Percentiles rank a stretch among this genome's conserved stretches.
Conservation (phyloP, 1,140 invertebrate genomes). For the Berghia stephanieae region DNA sequence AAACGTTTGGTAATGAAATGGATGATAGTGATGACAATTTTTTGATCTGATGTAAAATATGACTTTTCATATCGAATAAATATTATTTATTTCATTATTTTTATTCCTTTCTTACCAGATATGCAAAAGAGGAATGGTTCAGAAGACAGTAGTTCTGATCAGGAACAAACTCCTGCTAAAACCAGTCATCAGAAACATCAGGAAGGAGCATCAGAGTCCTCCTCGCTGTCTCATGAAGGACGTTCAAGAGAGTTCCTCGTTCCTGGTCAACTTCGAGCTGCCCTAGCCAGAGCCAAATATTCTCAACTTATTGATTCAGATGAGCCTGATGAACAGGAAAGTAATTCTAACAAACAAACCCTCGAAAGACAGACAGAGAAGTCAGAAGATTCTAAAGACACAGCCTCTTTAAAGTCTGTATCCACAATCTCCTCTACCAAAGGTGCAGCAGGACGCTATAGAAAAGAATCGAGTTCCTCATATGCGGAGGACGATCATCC, state of each 20-base stretch:
- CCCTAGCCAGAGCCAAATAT: constrained; percentile 52
- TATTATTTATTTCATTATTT: background rate
- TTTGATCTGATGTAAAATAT: background rate
- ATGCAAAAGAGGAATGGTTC: background rate
- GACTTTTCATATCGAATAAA: too few species aligned
- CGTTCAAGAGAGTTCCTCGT: constrained; percentile 49
- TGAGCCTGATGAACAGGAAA: constrained; percentile 40
- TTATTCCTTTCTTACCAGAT: constrained; percentile 23
- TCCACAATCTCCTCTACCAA: constrained; percentile 12
- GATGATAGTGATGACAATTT: background rate
- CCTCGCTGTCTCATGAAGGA: background rate
- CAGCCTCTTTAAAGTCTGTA: background rate
- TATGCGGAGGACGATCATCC: constrained; percentile 55
- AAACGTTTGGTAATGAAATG: background rate
- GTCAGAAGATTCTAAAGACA: constrained; percentile 14
- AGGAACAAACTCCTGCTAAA: background rate
- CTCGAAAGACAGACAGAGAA: constrained; percentile 1
- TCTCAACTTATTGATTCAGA: constrained; percentile 59
- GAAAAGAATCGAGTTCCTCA: constrained; percentile 55
- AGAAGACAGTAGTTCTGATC: constrained; percentile 32
- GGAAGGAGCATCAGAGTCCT: background rate
- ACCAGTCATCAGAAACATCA: background rate
- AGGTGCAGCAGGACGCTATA: background rate
- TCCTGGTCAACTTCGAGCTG: constrained; percentile 47
- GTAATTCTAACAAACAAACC: constrained; percentile 28